Conservation (phyloP, 2,888 invertebrate species). For the Caenorhabditis drosophilae region DNA sequence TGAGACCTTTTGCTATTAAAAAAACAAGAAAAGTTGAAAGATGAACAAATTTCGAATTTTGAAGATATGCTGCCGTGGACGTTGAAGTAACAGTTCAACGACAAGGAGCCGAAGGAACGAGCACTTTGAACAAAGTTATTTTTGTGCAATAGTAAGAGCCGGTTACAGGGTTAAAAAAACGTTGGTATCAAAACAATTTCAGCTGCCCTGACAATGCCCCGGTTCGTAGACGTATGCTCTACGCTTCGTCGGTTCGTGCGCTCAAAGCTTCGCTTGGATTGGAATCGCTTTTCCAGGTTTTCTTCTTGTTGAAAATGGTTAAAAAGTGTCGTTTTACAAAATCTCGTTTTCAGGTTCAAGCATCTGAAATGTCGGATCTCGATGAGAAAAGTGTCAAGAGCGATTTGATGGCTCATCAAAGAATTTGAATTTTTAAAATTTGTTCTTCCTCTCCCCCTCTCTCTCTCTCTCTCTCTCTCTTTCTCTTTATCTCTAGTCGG, state of each 20-base stretch:
- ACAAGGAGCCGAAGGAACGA: constrained; percentile 68
- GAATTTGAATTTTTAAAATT: constrained; percentile 45
- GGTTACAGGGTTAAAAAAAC: neutral
- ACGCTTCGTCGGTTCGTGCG: constrained; percentile 69
- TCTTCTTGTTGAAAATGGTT: no score
- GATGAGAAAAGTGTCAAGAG: constrained; percentile 69
- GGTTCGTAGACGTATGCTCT: constrained; percentile 69
- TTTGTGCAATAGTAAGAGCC: constrained; percentile 68
- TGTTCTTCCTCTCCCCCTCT: neutral
- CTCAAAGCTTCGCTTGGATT: constrained; percentile 68
- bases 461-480: no score
- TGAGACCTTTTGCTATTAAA: neutral
- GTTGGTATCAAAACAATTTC: constrained; percentile 15
- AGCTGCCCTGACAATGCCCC: constrained; percentile 69
- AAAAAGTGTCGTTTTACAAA: constrained; percentile 15
- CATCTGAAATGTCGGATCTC: constrained; percentile 68
- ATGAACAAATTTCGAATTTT: neutral
- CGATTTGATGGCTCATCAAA: constrained; percentile 68
- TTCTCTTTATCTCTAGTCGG: no score
- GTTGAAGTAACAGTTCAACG: constrained; percentile 68
- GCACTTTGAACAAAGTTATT: constrained; percentile 67
- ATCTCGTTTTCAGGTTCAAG: constrained; percentile 68
- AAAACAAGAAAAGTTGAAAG: neutral
- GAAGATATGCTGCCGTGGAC: constrained; percentile 68
- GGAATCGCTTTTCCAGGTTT: constrained; percentile 68